Evolutionary conservation across 2,113 vertebrate genomes (phyloP).

Genomic region (Dinomys branickii): DNA sequence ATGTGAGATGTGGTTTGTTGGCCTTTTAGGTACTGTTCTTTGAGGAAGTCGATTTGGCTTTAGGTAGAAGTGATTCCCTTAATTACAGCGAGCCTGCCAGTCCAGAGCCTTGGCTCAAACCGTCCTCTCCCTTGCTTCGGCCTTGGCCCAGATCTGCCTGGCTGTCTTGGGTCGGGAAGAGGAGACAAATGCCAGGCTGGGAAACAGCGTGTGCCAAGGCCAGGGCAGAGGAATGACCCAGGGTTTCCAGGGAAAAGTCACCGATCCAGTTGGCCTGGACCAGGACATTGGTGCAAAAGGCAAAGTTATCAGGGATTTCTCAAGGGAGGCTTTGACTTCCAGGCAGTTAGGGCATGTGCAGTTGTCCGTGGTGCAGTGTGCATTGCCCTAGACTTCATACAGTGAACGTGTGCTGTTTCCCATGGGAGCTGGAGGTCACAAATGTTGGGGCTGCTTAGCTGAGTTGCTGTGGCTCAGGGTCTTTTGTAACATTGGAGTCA

Average conservation of each 20-base stretch:
- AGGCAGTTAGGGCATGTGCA: neutral
- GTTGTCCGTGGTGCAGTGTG: neutral
- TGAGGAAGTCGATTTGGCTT: neutral
- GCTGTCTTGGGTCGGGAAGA: conserved; percentile 38
- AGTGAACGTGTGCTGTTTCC: neutral
- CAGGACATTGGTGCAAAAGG: neutral
- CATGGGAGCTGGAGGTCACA: neutral
- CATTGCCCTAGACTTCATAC: neutral
- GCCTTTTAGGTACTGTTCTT: conserved; percentile 54
- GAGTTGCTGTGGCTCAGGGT: neutral
- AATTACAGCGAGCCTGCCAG: conserved; percentile 39
- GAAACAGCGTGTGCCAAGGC: conserved; percentile 23
- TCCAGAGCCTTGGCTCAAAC: neutral
- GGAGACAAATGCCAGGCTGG: neutral
- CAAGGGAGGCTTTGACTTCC: neutral
- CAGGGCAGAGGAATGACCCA: neutral
- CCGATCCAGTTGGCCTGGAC: neutral
- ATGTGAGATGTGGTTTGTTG: neutral
- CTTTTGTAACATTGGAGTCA: neutral
- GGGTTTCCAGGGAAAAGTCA: conserved; percentile 46
- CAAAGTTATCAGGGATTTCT: neutral
- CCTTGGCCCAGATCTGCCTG: conserved; percentile 42
- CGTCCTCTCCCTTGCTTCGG: neutral
- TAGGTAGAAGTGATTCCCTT: conserved; percentile 9
- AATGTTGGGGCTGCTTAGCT: neutral